Base-by-base conservation (phyloP, 2,888 invertebrate genomes). In the Scaptodrosophila latifasciaeformis region DNA sequence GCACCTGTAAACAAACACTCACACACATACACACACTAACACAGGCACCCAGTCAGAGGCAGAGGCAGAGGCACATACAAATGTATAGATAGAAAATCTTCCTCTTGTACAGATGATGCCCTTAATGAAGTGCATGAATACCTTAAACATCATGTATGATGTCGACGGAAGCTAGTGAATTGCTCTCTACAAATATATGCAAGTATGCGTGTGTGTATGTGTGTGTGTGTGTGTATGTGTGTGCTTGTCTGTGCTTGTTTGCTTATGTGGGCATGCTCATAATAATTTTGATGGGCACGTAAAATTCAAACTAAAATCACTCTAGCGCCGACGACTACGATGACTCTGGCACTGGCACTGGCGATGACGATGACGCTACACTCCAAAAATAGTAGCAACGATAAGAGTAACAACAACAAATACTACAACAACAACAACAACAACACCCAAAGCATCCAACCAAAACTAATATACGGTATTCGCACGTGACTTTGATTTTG, bases 221-320 rank as follows among this genome's bases (percentile, higher is more conserved):
- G n/a, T n/a, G n/a, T n/a, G n/a, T n/a, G n/a, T n/a, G n/a, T n/a
- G n/a, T n/a, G n/a, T n/a, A n/a, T n/a, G n/a, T n/a, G n/a, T n/a
- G n/a, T n/a, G n/a, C n/a, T n/a, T n/a, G n/a, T n/a, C n/a, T n/a
- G n/a, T n/a, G n/a, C n/a, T n/a, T n/a, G n/a, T n/a, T n/a, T n/a
- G n/a, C n/a, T n/a, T n/a, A n/a, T 35, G 43, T 61, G 49, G 45
- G 53, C 58, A 51, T 53, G 69, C 59, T 59, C 75, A 71, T 75
- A 71, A 71, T 71, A 61, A 71, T 71, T 71, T 75, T 71, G 75
- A 71, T 75, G 69, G 69, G 67, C 71, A 75, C 75, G 71, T 71
- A 71, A 75, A 71, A 66, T 54, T 58, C 71, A 60, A 71, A 68
- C 71, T 66, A 75, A 71, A 71, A 69, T 71, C 71, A 71, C 71